phyloP scores from a whole-genome alignment of 2,888 invertebrate species.

The Andrena trimmerana region DNA sequence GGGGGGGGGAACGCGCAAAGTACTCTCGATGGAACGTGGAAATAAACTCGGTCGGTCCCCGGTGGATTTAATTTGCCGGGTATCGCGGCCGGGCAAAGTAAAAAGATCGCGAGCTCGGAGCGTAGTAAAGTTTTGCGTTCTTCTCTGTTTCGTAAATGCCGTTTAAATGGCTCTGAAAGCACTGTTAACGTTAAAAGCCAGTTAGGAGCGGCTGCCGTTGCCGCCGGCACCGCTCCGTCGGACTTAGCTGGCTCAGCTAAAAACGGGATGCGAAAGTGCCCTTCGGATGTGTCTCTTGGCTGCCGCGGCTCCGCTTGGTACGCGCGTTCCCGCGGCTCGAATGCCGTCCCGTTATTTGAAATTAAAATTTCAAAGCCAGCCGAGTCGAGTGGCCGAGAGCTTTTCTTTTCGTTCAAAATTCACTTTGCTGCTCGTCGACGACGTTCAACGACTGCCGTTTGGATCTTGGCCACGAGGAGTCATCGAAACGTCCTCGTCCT shows the following conservation, averaged over 20 bases:
- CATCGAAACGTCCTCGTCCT: conserved; percentile 10
- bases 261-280: conserved; percentile 54
- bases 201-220: conserved; percentile 44
- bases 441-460: conserved; percentile 5
- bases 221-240: conserved; percentile 31
- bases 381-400: neutral
- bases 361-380: conserved; percentile 53
- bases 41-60: conserved; percentile 14
- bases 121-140: conserved; percentile 46
- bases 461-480: conserved; percentile 29
- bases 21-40: conserved; percentile 17
- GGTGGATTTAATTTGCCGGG: conserved; percentile 44
- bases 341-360: neutral
- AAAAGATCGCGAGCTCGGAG: conserved; percentile 35
- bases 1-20: neutral
- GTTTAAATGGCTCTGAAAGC: conserved; percentile 65
- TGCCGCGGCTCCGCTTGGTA: neutral
- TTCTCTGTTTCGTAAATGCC: conserved; percentile 62
- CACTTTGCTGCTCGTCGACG: neutral
- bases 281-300: conserved; percentile 38
- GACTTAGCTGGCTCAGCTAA: conserved; percentile 41
- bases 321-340: conserved; percentile 19
- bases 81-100: neutral
- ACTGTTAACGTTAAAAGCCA: conserved; percentile 68
- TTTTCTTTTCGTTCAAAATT: conserved; percentile 13